phyloP scores from a whole-genome alignment of 1,140 invertebrate genomes.

The Dendroctonus valens region DNA sequence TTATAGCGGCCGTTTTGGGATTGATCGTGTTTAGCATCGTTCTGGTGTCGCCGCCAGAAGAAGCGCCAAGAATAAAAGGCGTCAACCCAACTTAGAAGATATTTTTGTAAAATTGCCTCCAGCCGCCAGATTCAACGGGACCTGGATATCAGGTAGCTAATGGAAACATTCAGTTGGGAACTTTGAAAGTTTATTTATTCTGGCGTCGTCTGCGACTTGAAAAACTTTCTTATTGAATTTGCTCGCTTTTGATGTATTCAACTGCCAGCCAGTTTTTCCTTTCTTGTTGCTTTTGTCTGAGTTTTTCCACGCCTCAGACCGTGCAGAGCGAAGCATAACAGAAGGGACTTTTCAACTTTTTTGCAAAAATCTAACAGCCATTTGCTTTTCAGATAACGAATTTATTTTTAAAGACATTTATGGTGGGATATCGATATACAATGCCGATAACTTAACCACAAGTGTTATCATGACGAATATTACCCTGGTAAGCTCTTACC shows the following conservation, averaged over 20 bases:
- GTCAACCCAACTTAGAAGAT: constrained; percentile 63
- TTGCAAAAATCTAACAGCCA: too few species aligned
- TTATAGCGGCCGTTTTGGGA: constrained; percentile 81
- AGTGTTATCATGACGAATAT: constrained; percentile 73
- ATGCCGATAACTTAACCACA: constrained; percentile 67
- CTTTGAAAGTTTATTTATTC: too few species aligned
- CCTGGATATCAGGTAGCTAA: constrained; percentile 73
- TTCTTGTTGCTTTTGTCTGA: too few species aligned
- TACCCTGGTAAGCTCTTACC: constrained; percentile 69
- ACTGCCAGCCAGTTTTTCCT: too few species aligned
- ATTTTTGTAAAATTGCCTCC: constrained; percentile 64
- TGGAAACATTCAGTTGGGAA: too few species aligned
- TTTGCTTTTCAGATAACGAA: constrained; percentile 62
- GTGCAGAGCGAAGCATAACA: too few species aligned
- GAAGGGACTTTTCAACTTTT: too few species aligned
- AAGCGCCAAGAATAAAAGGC: constrained; percentile 65
- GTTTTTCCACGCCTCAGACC: too few species aligned
- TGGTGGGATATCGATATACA: constrained; percentile 70
- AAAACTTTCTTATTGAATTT: too few species aligned
- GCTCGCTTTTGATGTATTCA: too few species aligned
- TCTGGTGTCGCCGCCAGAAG: constrained; percentile 73
- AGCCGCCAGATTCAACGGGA: constrained; percentile 67
- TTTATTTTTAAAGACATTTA: constrained; percentile 67
- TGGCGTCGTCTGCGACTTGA: too few species aligned
- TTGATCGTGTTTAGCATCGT: constrained; percentile 86